Evolutionary conservation across 1,140 invertebrate genomes (phyloP).

Genomic region (Cotesia chilonis): DNA sequence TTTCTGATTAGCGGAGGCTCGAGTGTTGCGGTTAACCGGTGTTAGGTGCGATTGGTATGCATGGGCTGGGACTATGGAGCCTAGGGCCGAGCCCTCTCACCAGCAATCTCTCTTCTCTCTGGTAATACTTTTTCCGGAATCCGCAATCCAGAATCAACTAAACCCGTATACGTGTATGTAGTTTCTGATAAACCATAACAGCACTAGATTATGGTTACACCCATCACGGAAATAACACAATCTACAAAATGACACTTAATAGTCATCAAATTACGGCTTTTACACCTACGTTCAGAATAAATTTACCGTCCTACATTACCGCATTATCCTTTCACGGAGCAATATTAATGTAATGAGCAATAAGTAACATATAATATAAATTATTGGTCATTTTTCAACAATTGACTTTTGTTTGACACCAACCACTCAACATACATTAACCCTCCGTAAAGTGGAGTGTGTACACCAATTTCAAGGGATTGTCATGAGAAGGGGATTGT

Average conservation of each 20-base stretch:
- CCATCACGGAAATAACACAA: conserved; percentile 6
- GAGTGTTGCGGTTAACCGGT: conserved; percentile 65
- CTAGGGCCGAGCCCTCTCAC: conserved; percentile 35
- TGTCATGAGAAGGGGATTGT: conserved; percentile 34
- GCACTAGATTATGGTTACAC: conserved; percentile 26
- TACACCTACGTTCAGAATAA: neutral
- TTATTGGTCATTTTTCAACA: conserved; percentile 53
- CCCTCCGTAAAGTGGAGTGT: conserved; percentile 42
- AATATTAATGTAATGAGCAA: too few species aligned
- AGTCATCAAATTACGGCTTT: conserved; percentile 4
- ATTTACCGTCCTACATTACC: too few species aligned
- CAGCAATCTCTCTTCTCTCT: conserved; percentile 22
- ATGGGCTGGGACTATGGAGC: conserved; percentile 61
- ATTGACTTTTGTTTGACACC: conserved; percentile 58
- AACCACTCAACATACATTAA: conserved; percentile 45
- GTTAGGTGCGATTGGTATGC: conserved; percentile 66
- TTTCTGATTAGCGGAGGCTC: conserved; percentile 65
- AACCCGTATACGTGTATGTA: conserved; percentile 30
- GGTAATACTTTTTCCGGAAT: too few species aligned
- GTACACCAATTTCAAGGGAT: too few species aligned
- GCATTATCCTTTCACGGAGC: neutral
- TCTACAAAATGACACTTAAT: conserved; percentile 26
- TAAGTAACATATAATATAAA: conserved; percentile 32
- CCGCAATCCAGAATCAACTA: too few species aligned
- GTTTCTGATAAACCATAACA: conserved; percentile 39